Conservation (phyloP, 2,113 vertebrate genomes). For the Megaleporinus macrocephalus region DNA sequence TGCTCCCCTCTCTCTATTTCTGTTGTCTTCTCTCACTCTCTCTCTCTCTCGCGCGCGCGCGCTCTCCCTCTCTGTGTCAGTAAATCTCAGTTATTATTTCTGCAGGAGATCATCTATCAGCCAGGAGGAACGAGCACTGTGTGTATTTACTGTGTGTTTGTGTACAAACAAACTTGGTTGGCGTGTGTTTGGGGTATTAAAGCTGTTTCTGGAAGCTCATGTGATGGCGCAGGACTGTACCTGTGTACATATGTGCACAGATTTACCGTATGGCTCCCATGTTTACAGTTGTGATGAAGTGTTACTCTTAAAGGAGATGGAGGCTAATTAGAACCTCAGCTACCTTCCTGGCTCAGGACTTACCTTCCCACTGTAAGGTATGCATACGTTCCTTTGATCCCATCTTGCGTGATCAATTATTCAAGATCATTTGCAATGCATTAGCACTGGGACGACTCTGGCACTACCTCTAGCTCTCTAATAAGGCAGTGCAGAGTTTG, state of each 20-base stretch:
- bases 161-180: not conserved
- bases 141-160: not conserved
- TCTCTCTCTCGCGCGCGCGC: too few species aligned
- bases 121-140: not conserved
- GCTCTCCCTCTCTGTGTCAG: not conserved
- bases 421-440: conserved; percentile 74
- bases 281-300: not conserved
- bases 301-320: conserved; percentile 43
- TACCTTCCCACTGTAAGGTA: conserved; percentile 60
- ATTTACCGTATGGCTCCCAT: not conserved
- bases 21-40: too few species aligned
- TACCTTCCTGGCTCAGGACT: conserved; percentile 35
- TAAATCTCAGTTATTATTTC: conserved; percentile 56
- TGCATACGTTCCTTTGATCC: conserved; percentile 73
- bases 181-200: not conserved
- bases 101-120: conserved; percentile 23
- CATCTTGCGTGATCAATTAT: conserved; percentile 69
- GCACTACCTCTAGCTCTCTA: conserved; percentile 55
- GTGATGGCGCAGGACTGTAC: not conserved
- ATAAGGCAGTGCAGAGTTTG: conserved; percentile 42
- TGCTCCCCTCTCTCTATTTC: too few species aligned
- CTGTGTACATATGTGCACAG: not conserved
- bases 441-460: conserved; percentile 63
- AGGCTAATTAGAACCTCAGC: conserved; percentile 64
- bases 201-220: not conserved